These are phyloP conservation scores for Parnassius apollo DNA, from an alignment of 2,888 invertebrate genomes.

Conservation along the genomic window DNA sequence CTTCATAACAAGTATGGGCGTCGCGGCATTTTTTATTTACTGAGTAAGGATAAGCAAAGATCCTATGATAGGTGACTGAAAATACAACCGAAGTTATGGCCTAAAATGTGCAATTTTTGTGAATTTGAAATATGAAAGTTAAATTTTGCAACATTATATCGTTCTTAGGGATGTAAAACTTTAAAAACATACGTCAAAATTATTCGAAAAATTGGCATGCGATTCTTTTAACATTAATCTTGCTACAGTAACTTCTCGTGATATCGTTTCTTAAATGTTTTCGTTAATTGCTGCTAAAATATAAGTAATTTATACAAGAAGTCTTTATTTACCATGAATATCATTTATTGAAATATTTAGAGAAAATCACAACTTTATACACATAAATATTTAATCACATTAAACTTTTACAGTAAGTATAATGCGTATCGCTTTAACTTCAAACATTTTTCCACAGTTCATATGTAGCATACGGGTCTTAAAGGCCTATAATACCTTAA, in stretches of 20 bases:
- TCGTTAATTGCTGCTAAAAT: too few species aligned
- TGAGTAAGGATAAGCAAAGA: slow-evolving; percentile 5
- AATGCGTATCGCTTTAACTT: too few species aligned
- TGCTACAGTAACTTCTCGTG: background rate
- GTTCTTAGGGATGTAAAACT: slow-evolving; percentile 10
- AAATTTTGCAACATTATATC: slow-evolving; percentile 16
- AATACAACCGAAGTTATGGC: slow-evolving; percentile 7
- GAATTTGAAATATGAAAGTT: slow-evolving; percentile 15
- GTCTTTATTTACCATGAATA: too few species aligned
- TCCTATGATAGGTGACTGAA: slow-evolving; percentile 1
- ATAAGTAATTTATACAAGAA: too few species aligned
- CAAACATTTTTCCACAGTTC: too few species aligned
- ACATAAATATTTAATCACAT: too few species aligned
- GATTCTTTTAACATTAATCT: slow-evolving; percentile 9
- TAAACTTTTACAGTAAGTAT: too few species aligned
- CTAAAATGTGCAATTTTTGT: slow-evolving; percentile 7
- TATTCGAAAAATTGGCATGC: slow-evolving; percentile 20
- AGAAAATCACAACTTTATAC: too few species aligned
- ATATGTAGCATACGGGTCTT: too few species aligned
- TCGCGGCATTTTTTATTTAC: slow-evolving; percentile 12
- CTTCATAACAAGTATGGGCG: background rate
- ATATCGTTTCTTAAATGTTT: too few species aligned
- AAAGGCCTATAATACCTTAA: too few species aligned
- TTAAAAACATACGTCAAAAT: slow-evolving; percentile 6
- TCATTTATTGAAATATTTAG: too few species aligned